phyloP scores from a whole-genome alignment of 2,888 invertebrate genomes.

The Tachina lurida region DNA sequence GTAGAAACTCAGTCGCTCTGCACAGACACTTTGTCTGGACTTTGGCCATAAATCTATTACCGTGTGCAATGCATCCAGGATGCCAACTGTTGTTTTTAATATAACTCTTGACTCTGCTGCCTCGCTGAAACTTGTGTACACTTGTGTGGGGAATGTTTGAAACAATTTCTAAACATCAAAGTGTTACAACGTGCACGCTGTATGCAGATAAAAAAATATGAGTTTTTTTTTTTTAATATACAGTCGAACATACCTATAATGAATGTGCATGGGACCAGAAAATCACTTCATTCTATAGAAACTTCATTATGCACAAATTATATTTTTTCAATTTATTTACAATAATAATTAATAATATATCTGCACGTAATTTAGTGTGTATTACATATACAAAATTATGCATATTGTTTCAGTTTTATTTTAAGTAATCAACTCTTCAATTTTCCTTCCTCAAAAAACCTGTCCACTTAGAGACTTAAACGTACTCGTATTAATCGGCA shows the following conservation, averaged over 20 bases:
- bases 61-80: constrained; percentile 72
- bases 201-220: constrained; percentile 7
- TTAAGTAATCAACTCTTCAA: too few relatives aligned
- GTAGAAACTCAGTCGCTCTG: constrained; percentile 74
- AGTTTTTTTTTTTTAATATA: constrained; percentile 35
- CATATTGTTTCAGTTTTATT: too few relatives aligned
- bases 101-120: constrained; percentile 59
- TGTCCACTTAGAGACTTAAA: too few relatives aligned
- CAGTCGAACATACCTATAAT: not conserved
- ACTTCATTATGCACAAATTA: too few relatives aligned
- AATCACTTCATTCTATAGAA: too few relatives aligned
- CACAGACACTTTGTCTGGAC: constrained; percentile 81
- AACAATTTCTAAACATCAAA: constrained; percentile 79
- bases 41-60: constrained; percentile 79
- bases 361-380: too few relatives aligned
- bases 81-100: constrained; percentile 72
- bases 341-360: too few relatives aligned
- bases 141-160: constrained; percentile 71
- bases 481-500: too few relatives aligned
- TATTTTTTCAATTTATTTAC: too few relatives aligned
- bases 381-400: too few relatives aligned
- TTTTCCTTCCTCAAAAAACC: too few relatives aligned
- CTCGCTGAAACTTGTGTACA: constrained; percentile 55
- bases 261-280: constrained; percentile 3
- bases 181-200: constrained; percentile 74